Conservation (phyloP, 2,797 vertebrate genomes). For the Acanthiza pusilla region DNA sequence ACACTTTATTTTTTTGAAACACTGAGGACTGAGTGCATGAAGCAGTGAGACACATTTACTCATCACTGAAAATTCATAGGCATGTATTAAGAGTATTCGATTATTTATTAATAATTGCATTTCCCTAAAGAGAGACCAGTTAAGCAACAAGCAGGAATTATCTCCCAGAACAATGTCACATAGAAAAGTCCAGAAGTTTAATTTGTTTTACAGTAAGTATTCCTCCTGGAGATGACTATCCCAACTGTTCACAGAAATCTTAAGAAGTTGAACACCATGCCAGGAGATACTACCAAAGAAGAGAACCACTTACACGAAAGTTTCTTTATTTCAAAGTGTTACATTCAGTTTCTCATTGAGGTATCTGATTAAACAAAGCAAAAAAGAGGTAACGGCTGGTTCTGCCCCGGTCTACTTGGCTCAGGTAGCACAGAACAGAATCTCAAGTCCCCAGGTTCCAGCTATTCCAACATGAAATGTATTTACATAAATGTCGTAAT, state of each 20-base stretch:
- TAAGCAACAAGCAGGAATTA: neutral
- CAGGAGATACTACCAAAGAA: neutral
- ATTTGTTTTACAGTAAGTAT: neutral
- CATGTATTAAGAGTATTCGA: neutral
- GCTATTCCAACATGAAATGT: neutral
- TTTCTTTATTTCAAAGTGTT: neutral
- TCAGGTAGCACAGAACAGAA: neutral
- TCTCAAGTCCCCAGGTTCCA: neutral
- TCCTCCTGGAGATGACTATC: neutral
- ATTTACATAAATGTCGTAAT: neutral
- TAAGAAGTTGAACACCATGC: neutral
- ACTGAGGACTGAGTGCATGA: neutral
- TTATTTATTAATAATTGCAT: neutral
- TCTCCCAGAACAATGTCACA: accelerated
- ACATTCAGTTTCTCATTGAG: neutral
- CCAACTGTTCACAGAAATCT: neutral
- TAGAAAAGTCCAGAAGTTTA: neutral
- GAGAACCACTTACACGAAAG: neutral
- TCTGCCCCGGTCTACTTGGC: neutral
- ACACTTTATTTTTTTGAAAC: neutral
- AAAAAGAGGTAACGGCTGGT: neutral
- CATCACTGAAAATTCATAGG: neutral
- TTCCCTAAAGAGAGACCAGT: neutral
- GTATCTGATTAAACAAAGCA: neutral
- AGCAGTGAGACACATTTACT: neutral